Evolutionary conservation across 2,888 invertebrate genomes (phyloP).

Genomic region (Folsomia candida): DNA sequence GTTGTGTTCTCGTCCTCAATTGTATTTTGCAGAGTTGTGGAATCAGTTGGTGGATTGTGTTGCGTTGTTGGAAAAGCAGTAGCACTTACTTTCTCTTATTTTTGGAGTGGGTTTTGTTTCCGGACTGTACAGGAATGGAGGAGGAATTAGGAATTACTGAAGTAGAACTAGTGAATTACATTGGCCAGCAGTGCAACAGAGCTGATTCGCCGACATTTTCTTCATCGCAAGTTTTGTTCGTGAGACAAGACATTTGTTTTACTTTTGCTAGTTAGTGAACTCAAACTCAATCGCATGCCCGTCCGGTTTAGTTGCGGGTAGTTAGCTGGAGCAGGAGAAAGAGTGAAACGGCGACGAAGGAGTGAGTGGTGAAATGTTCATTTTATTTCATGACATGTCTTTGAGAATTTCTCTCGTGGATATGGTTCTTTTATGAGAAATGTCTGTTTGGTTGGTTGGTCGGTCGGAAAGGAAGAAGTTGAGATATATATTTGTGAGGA

Average conservation of each 20-base stretch:
- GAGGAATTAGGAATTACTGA: neutral
- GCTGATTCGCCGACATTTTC: neutral
- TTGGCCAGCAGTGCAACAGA: neutral
- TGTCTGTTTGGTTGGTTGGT: neutral
- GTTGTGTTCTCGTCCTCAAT: neutral
- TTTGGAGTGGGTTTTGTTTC: neutral
- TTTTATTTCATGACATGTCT: constrained; percentile 5
- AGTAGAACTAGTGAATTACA: neutral
- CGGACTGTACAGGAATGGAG: neutral
- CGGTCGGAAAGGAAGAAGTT: neutral
- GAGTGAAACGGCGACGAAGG: neutral
- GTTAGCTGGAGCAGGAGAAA: neutral
- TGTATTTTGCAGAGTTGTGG: neutral
- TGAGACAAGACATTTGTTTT: neutral
- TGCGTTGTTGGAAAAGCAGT: neutral
- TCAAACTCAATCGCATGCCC: neutral
- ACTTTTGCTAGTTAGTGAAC: neutral
- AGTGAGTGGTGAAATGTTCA: neutral
- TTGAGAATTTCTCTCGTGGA: constrained; percentile 7
- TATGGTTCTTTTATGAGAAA: constrained; percentile 13
- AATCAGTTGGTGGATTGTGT: neutral
- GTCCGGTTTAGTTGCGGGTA: neutral
- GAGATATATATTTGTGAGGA: neutral
- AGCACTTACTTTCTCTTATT: too few species aligned
- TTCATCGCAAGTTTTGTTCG: neutral